phyloP scores from a whole-genome alignment of 2,113 vertebrate genomes.

The Sminthopsis crassicaudata region DNA sequence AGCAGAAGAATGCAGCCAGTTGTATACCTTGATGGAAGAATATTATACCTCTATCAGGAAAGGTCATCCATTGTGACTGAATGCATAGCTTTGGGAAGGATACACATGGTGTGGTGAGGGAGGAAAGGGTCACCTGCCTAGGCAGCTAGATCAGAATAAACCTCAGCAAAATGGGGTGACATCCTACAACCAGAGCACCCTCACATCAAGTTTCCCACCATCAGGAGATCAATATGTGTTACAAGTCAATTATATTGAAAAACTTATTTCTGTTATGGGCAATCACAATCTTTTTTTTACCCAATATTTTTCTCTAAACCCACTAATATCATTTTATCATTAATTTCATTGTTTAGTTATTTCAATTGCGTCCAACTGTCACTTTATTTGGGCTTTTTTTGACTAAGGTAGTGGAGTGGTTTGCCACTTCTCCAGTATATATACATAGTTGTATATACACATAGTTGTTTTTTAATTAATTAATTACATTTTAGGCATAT shows the following conservation, averaged over 20 bases:
- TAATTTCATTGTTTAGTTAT: neutral
- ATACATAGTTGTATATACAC: neutral
- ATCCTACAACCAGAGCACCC: too few species aligned
- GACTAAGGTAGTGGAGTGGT: neutral
- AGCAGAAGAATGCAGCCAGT: too few species aligned
- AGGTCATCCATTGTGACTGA: too few species aligned
- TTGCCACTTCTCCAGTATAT: neutral
- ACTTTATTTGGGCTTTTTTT: neutral
- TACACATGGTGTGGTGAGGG: too few species aligned
- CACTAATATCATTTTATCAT: neutral
- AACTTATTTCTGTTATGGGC: neutral
- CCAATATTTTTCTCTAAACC: neutral
- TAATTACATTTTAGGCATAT: too few species aligned
- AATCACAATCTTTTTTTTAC: neutral
- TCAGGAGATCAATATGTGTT: neutral
- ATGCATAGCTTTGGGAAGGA: too few species aligned
- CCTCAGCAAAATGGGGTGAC: too few species aligned
- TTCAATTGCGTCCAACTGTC: neutral
- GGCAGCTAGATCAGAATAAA: too few species aligned
- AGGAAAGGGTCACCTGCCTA: too few species aligned
- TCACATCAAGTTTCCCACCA: neutral
- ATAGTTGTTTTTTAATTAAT: too few species aligned
- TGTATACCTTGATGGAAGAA: too few species aligned
- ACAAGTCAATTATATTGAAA: neutral
- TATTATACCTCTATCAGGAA: too few species aligned